phyloP scores from a whole-genome alignment of 2,797 vertebrate genomes.

The Sebastes variabilis region DNA sequence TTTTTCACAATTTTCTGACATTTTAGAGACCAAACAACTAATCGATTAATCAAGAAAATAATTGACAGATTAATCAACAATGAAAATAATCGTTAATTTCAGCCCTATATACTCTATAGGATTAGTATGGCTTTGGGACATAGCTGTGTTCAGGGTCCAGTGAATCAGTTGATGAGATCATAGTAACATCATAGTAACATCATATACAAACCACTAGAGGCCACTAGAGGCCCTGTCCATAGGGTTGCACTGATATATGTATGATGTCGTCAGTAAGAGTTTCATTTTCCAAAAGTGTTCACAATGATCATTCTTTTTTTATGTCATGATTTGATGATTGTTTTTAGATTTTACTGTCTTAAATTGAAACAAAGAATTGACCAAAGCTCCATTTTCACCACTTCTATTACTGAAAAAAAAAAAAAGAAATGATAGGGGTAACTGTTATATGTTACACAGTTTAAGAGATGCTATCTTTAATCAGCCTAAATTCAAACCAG shows the following conservation, averaged over 20 bases:
- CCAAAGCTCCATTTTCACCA: not conserved
- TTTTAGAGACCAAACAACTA: too few species aligned
- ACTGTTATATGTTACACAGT: not conserved
- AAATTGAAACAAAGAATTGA: not conserved
- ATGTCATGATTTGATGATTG: not conserved
- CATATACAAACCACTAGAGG: slow-evolving; percentile 71
- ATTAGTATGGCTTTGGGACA: not conserved
- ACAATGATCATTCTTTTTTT: not conserved
- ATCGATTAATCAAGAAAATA: too few species aligned
- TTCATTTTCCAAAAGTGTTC: not conserved
- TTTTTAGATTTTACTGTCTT: not conserved
- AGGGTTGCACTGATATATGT: not conserved
- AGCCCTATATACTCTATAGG: not conserved
- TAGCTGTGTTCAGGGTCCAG: not conserved
- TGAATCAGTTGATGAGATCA: not conserved
- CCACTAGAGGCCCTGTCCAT: slow-evolving; percentile 67
- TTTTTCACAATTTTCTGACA: too few species aligned
- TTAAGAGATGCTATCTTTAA: not conserved
- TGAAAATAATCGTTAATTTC: too few species aligned
- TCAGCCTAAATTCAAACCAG: not conserved
- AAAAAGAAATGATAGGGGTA: not conserved
- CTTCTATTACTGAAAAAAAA: not conserved
- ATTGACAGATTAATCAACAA: too few species aligned
- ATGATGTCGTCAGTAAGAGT: not conserved
- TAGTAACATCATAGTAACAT: slow-evolving; percentile 16